Conservation (phyloP, 23 tunicate genomes). For the Ascidia mentula region DNA sequence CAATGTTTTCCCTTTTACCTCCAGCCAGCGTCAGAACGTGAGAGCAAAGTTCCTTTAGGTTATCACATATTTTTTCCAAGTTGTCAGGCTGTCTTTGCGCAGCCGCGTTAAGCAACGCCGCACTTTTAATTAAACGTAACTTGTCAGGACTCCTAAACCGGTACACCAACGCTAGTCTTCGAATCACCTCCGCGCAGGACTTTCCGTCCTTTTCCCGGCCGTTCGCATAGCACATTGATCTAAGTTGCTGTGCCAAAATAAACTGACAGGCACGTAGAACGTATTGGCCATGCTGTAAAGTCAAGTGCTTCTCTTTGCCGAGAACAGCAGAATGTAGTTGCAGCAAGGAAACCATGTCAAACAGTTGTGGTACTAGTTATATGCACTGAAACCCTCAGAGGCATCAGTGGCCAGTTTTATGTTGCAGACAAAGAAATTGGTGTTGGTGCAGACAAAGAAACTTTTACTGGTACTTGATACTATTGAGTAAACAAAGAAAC, state of each 20-base stretch:
- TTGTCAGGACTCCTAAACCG: conserved; percentile 22
- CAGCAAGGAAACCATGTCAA: too few species aligned
- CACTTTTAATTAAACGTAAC: conserved; percentile 30
- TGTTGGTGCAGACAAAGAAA: too few species aligned
- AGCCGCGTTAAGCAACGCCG: conserved; percentile 54
- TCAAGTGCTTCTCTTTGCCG: background rate
- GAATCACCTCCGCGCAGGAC: conserved; percentile 32
- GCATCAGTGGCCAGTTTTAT: too few species aligned
- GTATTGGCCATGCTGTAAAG: background rate
- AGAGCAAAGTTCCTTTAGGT: conserved; percentile 29
- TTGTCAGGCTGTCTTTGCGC: conserved; percentile 25
- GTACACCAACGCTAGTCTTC: conserved; percentile 37
- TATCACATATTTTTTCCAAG: conserved; percentile 2
- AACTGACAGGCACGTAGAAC: background rate
- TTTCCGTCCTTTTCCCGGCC: conserved; percentile 48
- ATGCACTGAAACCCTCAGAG: too few species aligned
- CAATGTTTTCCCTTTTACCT: background rate
- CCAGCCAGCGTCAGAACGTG: conserved; percentile 23
- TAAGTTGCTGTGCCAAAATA: conserved; percentile 11
- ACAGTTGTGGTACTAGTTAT: too few species aligned
- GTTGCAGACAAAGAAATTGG: too few species aligned
- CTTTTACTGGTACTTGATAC: too few species aligned
- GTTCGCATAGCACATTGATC: conserved; percentile 29
- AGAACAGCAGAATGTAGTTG: too few species aligned
- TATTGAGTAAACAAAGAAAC: too few species aligned